These are phyloP conservation scores for Vulpes ferrilata DNA, from an alignment of 2,113 vertebrate genomes.

Conservation along the genomic window DNA sequence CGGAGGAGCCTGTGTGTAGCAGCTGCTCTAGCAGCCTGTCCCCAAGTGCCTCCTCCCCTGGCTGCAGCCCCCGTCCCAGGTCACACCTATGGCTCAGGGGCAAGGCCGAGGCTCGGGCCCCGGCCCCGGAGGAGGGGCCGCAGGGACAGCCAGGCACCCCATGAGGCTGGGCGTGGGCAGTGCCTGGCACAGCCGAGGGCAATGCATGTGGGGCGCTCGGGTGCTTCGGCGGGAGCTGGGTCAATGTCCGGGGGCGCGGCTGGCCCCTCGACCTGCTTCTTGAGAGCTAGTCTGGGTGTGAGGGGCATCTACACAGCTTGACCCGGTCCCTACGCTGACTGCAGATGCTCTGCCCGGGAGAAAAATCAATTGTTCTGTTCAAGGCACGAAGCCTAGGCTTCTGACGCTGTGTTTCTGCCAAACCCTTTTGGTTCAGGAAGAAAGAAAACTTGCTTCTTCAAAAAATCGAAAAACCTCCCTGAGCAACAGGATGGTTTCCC, in stretches of 20 bases:
- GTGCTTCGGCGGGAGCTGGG: not conserved
- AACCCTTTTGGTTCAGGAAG: conserved; percentile 56
- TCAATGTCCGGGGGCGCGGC: no score
- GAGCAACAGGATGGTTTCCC: not conserved
- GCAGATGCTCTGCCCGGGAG: not conserved
- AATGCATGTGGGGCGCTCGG: not conserved
- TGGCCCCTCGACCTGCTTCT: not conserved
- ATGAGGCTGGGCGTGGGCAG: no score
- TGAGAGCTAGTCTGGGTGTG: fast-evolving
- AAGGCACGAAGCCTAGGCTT: not conserved
- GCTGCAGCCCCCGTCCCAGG: not conserved
- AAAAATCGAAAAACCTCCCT: not conserved
- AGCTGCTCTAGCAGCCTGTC: not conserved
- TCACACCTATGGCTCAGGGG: not conserved
- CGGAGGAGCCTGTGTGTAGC: no score
- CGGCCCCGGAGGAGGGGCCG: not conserved
- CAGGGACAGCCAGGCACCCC: not conserved
- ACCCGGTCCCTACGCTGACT: conserved; percentile 18
- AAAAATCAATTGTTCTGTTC: conserved; percentile 79
- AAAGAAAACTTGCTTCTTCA: conserved; percentile 55
- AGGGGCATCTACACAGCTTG: not conserved
- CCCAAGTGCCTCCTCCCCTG: not conserved
- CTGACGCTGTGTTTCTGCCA: conserved; percentile 13
- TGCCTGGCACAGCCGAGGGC: not conserved
- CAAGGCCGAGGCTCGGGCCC: not conserved